Evolutionary conservation across 1,140 invertebrate genomes (phyloP), one percentile per base, ranked within the genome.

Genomic region (Eupeodes corollae): DNA sequence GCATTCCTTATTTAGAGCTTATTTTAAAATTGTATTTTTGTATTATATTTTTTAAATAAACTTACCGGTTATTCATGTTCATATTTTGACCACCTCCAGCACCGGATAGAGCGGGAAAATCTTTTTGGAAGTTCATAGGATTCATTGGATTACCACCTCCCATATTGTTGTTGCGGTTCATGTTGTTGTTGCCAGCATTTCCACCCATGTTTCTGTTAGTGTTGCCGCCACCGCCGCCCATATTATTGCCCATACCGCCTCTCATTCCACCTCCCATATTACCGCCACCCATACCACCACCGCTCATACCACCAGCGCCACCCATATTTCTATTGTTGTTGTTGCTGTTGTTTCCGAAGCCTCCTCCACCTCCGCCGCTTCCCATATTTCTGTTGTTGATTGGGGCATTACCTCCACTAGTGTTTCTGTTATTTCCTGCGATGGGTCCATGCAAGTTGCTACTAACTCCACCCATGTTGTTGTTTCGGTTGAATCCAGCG

Each of bases 401-500:
- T 44, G 60, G 57, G 56, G 61, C 61, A 16, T 41, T 42, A n/a
- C 26, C 21, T 21, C 14, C 33, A 8, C 32, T 13, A 0, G 8
- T 12, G n/a, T 38, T 44, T 18, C 26, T 42, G 31, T 52, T 40
- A 46, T 43, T 44, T 18, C 37, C 37, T 18, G 3, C 9, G 37
- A 15, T 18, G 16, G 37, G 13, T 10, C 31, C 12, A 15, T 32
- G 11, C 44, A 18, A 35, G 31, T 12, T 35, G 13, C 42, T 47
- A 38, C 42, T 48, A 46, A 44, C 48, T 21, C 43, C 50, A 14
- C 47, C 50, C 52, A 53, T 49, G 11, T 48, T 57, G 13, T 64
- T 60, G 30, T 61, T 64, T 3, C 70, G 50, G 57, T 75, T 73
- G 48, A 71, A 73, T 31, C 62, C 68, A 1, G 62, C 66, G 54